phyloP scores from a whole-genome alignment of 2,888 invertebrate genomes.

The Oscheius myriophilus region DNA sequence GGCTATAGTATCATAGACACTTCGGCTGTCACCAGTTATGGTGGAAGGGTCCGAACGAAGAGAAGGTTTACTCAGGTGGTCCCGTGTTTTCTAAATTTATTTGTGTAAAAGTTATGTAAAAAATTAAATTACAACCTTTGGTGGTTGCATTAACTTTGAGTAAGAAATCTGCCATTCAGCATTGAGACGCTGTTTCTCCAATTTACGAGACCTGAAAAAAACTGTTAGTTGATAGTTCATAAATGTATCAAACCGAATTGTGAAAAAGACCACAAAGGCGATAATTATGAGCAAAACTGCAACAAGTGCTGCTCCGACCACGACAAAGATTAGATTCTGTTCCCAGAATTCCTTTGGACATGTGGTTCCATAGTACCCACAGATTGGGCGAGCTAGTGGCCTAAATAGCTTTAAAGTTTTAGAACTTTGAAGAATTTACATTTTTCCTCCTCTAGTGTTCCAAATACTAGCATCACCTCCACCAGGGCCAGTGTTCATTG shows the following conservation, averaged over 20 bases:
- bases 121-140: too few relatives aligned
- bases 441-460: too few relatives aligned
- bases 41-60: constrained; percentile 46
- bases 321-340: constrained; percentile 44
- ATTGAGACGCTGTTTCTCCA: constrained; percentile 47
- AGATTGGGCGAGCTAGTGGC: constrained; percentile 41
- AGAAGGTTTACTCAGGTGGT: constrained; percentile 43
- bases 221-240: not conserved
- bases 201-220: constrained; percentile 38
- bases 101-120: not conserved
- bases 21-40: constrained; percentile 40
- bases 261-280: constrained; percentile 10
- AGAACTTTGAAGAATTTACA: not conserved
- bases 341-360: constrained; percentile 49
- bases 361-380: constrained; percentile 41
- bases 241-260: constrained; percentile 3
- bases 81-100: constrained; percentile 33
- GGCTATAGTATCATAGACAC: constrained; percentile 6
- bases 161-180: constrained; percentile 51
- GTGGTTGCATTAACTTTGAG: too few relatives aligned
- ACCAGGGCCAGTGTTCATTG: too few relatives aligned
- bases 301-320: constrained; percentile 33
- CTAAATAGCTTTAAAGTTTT: constrained; percentile 18
- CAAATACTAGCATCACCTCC: too few relatives aligned
- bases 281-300: constrained; percentile 25